Evolutionary conservation across 2,797 vertebrate species (phyloP).

Genomic region (Rallus crepitans): DNA sequence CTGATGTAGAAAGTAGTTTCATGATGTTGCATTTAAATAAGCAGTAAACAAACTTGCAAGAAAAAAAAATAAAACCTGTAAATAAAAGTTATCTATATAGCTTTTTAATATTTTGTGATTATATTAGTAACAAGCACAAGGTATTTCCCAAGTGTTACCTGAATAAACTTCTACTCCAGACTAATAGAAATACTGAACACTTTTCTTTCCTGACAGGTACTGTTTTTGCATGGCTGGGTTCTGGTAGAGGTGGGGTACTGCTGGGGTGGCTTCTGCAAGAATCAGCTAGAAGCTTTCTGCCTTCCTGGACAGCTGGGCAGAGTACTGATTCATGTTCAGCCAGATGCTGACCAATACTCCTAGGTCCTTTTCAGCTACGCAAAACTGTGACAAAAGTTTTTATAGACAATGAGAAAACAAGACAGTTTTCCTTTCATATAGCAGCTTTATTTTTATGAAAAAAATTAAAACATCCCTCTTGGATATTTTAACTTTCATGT

Average conservation of each 20-base stretch:
- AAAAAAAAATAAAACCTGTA: background rate
- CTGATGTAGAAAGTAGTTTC: background rate
- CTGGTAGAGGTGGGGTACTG: too few relatives aligned
- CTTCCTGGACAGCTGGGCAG: too few relatives aligned
- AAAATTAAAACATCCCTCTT: background rate
- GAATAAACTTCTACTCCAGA: background rate
- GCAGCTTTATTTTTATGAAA: background rate
- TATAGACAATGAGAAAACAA: background rate
- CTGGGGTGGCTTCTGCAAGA: too few relatives aligned
- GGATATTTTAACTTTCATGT: background rate
- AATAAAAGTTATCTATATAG: background rate
- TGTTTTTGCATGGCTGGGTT: too few relatives aligned
- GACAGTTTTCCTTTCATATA: background rate
- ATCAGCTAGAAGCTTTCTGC: too few relatives aligned
- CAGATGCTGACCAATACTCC: too few relatives aligned
- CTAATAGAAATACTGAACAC: background rate
- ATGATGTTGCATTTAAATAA: background rate
- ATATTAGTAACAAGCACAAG: background rate
- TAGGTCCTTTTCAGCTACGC: too few relatives aligned
- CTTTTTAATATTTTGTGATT: background rate
- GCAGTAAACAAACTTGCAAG: background rate
- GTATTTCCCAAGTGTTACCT: background rate
- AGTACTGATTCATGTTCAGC: too few relatives aligned
- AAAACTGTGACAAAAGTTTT: too few relatives aligned
- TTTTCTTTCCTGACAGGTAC: background rate